These are phyloP conservation scores for Cotesia vestalis DNA, from an alignment of 1,140 invertebrate species.

Conservation along the genomic window DNA sequence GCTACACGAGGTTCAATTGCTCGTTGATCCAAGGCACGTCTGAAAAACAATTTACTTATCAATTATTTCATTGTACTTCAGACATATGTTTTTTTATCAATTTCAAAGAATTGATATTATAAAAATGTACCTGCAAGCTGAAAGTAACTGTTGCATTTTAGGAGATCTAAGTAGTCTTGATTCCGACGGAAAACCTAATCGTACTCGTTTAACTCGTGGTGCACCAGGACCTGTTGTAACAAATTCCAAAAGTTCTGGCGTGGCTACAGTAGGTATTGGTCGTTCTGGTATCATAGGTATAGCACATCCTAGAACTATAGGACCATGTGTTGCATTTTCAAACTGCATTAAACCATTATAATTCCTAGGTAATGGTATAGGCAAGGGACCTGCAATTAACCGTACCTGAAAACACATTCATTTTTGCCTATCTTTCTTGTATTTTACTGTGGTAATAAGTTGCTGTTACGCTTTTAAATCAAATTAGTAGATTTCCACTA, in stretches of 20 bases:
- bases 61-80: not conserved
- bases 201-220: constrained; percentile 59
- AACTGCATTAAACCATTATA: constrained; percentile 62
- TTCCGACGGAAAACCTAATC: constrained; percentile 60
- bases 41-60: constrained; percentile 41
- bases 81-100: not conserved
- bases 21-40: constrained; percentile 61
- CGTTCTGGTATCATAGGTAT: constrained; percentile 60
- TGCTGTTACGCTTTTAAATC: no score
- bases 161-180: constrained; percentile 59
- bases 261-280: constrained; percentile 54
- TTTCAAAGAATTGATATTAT: not conserved
- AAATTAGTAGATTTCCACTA: no score
- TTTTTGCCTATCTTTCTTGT: not conserved
- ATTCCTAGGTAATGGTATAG: constrained; percentile 59
- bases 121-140: constrained; percentile 58
- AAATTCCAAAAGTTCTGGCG: constrained; percentile 59
- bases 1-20: constrained; percentile 60
- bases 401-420: constrained; percentile 49
- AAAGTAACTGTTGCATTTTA: constrained; percentile 62
- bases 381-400: constrained; percentile 59
- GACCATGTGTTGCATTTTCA: constrained; percentile 57
- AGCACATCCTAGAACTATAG: constrained; percentile 60
- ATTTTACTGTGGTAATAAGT: no score
- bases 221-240: constrained; percentile 60